Percentiles rank a stretch among this genome's conserved stretches.
phyloP scores from a whole-genome alignment of 2,888 invertebrate species.

The Drosophila prolongata region DNA sequence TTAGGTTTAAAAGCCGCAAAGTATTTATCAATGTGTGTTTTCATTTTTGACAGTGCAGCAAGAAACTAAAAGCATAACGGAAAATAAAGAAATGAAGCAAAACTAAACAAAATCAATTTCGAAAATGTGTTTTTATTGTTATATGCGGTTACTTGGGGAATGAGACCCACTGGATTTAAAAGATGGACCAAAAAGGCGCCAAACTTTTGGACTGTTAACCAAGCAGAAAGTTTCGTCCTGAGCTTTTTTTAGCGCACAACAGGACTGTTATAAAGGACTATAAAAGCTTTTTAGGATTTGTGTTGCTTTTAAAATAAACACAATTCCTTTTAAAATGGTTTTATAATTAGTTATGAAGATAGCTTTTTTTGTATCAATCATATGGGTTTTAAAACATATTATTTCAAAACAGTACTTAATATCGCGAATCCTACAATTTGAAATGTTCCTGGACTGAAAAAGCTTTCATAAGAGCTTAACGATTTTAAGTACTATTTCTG shows the following conservation, averaged over 20 bases:
- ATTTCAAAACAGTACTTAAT: too few species aligned
- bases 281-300: neutral
- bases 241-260: slow-evolving; percentile 8
- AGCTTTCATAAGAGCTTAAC: too few species aligned
- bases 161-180: neutral
- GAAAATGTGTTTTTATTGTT: neutral
- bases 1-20: slow-evolving; percentile 44
- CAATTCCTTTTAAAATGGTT: neutral
- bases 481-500: too few species aligned
- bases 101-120: slow-evolving; percentile 25
- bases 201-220: neutral
- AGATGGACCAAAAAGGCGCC: neutral
- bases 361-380: too few species aligned
- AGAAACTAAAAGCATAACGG: slow-evolving; percentile 35
- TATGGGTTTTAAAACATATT: too few species aligned
- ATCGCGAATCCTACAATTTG: too few species aligned
- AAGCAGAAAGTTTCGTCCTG: neutral
- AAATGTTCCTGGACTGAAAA: too few species aligned
- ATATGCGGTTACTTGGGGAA: neutral
- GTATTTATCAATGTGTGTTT: slow-evolving; percentile 42
- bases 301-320: neutral
- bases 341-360: neutral
- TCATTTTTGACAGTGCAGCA: slow-evolving; percentile 36
- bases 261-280: neutral
- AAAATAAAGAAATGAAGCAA: slow-evolving; percentile 46